Percentiles rank a stretch among this genome's conserved stretches.
phyloP scores from a whole-genome alignment of 2,888 invertebrate species.

The Ametastegia equiseti region DNA sequence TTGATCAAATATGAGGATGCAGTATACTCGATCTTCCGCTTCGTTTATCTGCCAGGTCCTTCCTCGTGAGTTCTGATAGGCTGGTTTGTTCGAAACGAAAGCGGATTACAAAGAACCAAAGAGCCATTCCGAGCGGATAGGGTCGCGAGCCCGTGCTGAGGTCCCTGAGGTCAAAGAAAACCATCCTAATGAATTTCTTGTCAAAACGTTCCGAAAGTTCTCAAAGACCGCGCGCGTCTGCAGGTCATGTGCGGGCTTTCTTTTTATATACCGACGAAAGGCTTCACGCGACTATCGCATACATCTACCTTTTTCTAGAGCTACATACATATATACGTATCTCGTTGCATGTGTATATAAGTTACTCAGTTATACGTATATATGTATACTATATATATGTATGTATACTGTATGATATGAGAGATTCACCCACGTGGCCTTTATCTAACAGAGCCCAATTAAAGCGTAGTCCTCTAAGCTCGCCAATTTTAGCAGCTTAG shows the following conservation, averaged over 20 bases:
- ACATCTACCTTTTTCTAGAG: not conserved
- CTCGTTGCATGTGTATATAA: not conserved
- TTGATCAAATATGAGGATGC: constrained; percentile 18
- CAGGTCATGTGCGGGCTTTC: not conserved
- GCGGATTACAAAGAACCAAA: constrained; percentile 34
- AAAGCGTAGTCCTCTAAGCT: not conserved
- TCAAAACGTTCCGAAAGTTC: constrained; percentile 8
- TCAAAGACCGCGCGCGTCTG: not conserved
- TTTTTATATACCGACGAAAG: constrained; percentile 6
- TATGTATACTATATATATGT: no score
- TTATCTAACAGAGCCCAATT: not conserved
- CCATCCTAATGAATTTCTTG: constrained; percentile 39
- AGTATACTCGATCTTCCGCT: constrained; percentile 1
- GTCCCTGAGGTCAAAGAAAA: constrained; percentile 37
- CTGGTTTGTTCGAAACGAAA: constrained; percentile 29
- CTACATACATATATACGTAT: not conserved
- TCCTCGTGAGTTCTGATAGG: not conserved
- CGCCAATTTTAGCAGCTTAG: constrained; percentile 7
- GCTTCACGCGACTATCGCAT: not conserved
- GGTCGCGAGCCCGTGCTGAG: not conserved
- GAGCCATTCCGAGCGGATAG: constrained; percentile 7
- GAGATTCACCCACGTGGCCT: not conserved
- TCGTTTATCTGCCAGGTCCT: not conserved
- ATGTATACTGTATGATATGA: not conserved
- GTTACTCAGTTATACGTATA: no score